Base-by-base conservation (phyloP, 2,888 invertebrate genomes). In the Fragum whitleyi region DNA sequence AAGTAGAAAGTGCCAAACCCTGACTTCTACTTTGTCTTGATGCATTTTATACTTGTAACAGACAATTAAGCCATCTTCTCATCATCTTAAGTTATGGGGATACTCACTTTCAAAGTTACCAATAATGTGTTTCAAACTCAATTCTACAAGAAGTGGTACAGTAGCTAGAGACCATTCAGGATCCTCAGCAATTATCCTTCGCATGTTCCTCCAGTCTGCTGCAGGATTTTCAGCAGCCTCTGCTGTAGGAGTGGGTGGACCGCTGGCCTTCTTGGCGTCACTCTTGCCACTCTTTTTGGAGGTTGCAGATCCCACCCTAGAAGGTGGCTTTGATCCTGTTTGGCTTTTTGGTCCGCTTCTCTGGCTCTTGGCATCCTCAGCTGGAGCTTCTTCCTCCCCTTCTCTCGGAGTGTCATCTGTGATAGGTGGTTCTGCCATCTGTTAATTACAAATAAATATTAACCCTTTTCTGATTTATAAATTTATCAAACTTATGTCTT, bases 151-250 rank as follows among this genome's bases (percentile, higher is more conserved):
- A 3, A 92, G 77, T 9, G 94, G 93, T 1, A 94, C 94, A n/a
- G 92, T 94, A 16, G 93, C 93, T 39, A 94, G 86, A 19, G 93
- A 93, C 93, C 93, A 94, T 76, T 94, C 93, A 2, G 92, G 91
- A 88, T 94, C 94, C 74, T 94, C 94, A 32, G 94, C 94, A 62
- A 94, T 94, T 47, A 94, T 94, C 59, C 94, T 72, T 55, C 94
- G 85, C 91, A 92, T 91, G 72, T 90, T 91, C 32, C 91, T 84
- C 91, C 88, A 88, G 76, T 92, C 92, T 57, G 90, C 89, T 26
- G 90, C 89, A 29, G 91, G 90, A 67, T 89, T 90, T 69, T 90
- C 91, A 47, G 87, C 85, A 2, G 85, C 87, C 39, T 88, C 89
- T 14, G 84, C 87, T 9, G 83, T 81, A 0, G 90, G 90, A 21